Percentiles rank a stretch among this genome's conserved stretches.
Evolutionary conservation across 2,113 vertebrate species (phyloP).

Genomic region (Mohoua ochrocephala): DNA sequence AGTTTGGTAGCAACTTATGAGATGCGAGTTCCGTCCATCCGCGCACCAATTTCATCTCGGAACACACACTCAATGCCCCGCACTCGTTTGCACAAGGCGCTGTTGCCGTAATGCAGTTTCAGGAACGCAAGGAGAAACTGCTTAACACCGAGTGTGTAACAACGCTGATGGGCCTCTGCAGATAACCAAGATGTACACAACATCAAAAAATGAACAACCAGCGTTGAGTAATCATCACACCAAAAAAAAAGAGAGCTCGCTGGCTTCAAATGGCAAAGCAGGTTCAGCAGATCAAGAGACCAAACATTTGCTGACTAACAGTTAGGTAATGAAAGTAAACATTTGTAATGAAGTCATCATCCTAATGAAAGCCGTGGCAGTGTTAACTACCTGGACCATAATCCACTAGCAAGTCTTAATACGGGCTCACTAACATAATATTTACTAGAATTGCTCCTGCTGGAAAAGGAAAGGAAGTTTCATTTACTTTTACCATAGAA

Average conservation of each 20-base stretch:
- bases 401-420: neutral
- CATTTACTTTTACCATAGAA: neutral
- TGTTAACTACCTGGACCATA: neutral
- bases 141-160: neutral
- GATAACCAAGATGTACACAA: slow-evolving; percentile 17
- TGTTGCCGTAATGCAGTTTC: neutral
- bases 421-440: neutral
- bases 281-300: slow-evolving; percentile 28
- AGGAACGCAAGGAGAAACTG: slow-evolving; percentile 40
- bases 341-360: slow-evolving; percentile 15
- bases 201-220: neutral
- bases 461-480: neutral
- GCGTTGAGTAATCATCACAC: neutral
- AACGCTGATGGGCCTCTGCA: neutral
- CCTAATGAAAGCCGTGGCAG: neutral
- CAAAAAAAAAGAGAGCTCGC: neutral
- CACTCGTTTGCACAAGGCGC: neutral
- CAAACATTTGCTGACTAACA: slow-evolving; percentile 17
- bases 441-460: neutral
- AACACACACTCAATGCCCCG: neutral
- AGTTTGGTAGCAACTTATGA: neutral
- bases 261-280: slow-evolving; percentile 33
- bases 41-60: fast-evolving
- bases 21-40: neutral
- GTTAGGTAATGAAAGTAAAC: slow-evolving; percentile 28